phyloP scores from a whole-genome alignment of 1,140 invertebrate species.

The Ceratoteleas bidentatus region DNA sequence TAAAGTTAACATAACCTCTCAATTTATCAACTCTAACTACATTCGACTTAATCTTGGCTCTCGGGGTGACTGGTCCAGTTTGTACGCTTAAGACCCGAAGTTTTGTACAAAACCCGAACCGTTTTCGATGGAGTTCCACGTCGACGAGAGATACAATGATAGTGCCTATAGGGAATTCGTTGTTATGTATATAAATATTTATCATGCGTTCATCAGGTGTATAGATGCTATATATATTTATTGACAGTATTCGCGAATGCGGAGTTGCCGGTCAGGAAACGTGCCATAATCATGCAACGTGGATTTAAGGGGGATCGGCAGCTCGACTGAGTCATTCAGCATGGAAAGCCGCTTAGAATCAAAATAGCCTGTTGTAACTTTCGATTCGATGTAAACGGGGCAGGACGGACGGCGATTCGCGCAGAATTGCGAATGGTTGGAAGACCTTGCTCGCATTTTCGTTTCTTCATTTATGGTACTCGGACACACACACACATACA shows the following conservation, averaged over 20 bases:
- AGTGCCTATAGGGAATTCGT: constrained; percentile 36
- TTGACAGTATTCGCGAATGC: no score
- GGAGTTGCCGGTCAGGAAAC: no score
- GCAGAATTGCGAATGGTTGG: constrained; percentile 12
- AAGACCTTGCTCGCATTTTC: constrained; percentile 23
- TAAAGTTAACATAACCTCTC: no score
- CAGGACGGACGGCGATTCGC: no score
- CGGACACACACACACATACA: no score
- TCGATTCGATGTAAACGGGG: constrained; percentile 17
- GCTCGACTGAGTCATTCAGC: constrained; percentile 6
- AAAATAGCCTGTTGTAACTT: constrained; percentile 23
- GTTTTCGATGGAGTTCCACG: constrained; percentile 14
- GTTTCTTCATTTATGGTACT: constrained; percentile 8
- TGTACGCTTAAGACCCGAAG: constrained; percentile 18
- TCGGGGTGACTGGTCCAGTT: neutral
- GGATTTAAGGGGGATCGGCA: neutral
- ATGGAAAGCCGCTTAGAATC: constrained; percentile 15
- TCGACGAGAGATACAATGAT: constrained; percentile 26
- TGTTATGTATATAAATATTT: constrained; percentile 44
- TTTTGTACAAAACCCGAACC: constrained; percentile 18
- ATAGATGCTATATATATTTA: neutral
- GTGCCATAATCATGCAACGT: neutral
- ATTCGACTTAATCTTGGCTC: no score
- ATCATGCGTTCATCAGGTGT: constrained; percentile 17
- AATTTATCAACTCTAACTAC: no score